Evolutionary conservation across 2,113 vertebrate genomes (phyloP).

Genomic region (Phyllostomus discolor): DNA sequence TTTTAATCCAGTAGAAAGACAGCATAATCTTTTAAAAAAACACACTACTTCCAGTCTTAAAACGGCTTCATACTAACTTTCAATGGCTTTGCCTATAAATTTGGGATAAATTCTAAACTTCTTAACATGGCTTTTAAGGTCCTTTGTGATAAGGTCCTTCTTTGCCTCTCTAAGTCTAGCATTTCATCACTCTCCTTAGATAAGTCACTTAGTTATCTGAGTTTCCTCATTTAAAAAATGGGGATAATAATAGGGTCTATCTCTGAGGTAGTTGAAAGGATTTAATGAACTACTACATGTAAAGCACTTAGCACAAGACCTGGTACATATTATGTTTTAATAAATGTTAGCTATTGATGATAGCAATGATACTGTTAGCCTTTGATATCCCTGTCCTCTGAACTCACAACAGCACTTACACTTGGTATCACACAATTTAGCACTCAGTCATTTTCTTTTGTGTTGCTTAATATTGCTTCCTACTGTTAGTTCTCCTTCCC

Average conservation of each 20-base stretch:
- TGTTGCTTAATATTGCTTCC: background rate
- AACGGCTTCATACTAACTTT: background rate
- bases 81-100: background rate
- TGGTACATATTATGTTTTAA: background rate
- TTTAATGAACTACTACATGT: slow-evolving; percentile 16
- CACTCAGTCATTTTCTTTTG: background rate
- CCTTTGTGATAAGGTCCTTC: background rate
- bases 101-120: slow-evolving; percentile 24
- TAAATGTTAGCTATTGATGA: background rate
- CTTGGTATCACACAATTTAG: background rate
- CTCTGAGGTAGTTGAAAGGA: background rate
- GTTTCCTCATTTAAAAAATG: background rate
- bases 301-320: background rate
- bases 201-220: slow-evolving; percentile 10
- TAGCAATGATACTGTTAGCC: background rate
- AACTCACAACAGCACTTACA: background rate
- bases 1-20: background rate
- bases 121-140: background rate
- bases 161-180: background rate
- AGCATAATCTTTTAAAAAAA: background rate
- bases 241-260: background rate
- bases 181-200: background rate
- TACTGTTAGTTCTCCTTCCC: background rate
- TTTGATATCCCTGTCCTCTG: background rate
- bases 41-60: background rate